Evolutionary conservation across 2,113 vertebrate genomes (phyloP).

Genomic region (Piprites chloris): DNA sequence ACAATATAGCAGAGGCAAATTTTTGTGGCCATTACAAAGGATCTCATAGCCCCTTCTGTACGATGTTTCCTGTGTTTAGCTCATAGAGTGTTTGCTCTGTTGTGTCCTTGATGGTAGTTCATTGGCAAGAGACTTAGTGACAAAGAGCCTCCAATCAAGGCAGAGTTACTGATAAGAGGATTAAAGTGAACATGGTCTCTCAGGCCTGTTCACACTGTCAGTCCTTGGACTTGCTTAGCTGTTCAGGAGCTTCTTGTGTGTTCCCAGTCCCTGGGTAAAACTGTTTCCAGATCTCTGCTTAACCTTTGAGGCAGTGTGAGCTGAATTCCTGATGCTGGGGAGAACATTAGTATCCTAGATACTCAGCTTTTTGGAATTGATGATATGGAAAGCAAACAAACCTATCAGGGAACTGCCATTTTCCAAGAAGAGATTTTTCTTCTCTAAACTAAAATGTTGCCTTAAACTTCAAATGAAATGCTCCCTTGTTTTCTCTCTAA

Average conservation of each 20-base stretch:
- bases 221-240: neutral
- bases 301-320: neutral
- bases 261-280: neutral
- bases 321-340: conserved; percentile 3
- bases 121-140: neutral
- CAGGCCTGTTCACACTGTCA: neutral
- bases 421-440: conserved; percentile 45
- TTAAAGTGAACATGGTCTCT: neutral
- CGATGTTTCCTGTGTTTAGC: neutral
- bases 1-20: neutral
- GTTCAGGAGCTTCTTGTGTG: neutral
- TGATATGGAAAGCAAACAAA: conserved; percentile 41
- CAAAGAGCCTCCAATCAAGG: neutral
- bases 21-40: neutral
- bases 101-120: conserved; percentile 9
- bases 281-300: neutral
- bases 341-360: conserved; percentile 6
- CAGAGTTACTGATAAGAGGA: neutral
- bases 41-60: neutral
- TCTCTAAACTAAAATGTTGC: neutral
- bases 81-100: neutral
- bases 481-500: neutral
- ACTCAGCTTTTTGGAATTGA: neutral
- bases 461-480: conserved; percentile 13
- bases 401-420: conserved; percentile 21